These are phyloP conservation scores for Troglohyphantes excavatus DNA, from an alignment of 2,888 invertebrate species.

Conservation along the genomic window DNA sequence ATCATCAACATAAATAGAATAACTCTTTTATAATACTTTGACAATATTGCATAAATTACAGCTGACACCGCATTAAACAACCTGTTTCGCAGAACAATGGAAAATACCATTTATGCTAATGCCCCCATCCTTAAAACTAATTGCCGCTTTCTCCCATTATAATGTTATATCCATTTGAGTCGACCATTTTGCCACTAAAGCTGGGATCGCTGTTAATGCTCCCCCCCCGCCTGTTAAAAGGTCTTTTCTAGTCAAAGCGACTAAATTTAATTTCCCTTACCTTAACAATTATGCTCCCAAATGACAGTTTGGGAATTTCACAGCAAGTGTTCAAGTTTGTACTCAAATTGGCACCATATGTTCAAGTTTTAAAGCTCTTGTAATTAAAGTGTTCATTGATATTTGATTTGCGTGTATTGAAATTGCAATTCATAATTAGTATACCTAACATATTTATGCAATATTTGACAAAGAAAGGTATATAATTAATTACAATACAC, in stretches of 20 bases:
- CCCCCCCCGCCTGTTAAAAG: constrained; percentile 35
- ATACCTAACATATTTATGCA: too few relatives aligned
- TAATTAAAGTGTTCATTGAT: too few relatives aligned
- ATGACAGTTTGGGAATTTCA: constrained; percentile 7
- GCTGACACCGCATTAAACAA: constrained; percentile 62
- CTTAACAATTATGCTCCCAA: background rate
- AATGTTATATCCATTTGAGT: constrained; percentile 45
- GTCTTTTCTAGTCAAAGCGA: constrained; percentile 24
- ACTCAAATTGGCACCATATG: too few relatives aligned
- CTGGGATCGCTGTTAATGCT: constrained; percentile 33
- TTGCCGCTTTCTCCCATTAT: constrained; percentile 54
- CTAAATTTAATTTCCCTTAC: constrained; percentile 46
- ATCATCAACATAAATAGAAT: too few relatives aligned
- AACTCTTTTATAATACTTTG: constrained; percentile 38
- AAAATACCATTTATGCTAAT: constrained; percentile 64
- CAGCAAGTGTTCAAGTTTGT: background rate
- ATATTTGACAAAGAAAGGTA: too few relatives aligned
- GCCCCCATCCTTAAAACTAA: constrained; percentile 54
- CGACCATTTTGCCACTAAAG: constrained; percentile 17
- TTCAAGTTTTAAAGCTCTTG: too few relatives aligned
- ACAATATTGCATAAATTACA: constrained; percentile 56
- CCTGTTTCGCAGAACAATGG: constrained; percentile 38
- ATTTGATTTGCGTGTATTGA: too few relatives aligned
- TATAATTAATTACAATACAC: too few relatives aligned
- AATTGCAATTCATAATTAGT: too few relatives aligned